Percentiles rank a stretch among this genome's conserved stretches.
These are phyloP conservation scores for Lithophane leautieri DNA, from an alignment of 2,888 invertebrate species.

Conservation along the genomic window DNA sequence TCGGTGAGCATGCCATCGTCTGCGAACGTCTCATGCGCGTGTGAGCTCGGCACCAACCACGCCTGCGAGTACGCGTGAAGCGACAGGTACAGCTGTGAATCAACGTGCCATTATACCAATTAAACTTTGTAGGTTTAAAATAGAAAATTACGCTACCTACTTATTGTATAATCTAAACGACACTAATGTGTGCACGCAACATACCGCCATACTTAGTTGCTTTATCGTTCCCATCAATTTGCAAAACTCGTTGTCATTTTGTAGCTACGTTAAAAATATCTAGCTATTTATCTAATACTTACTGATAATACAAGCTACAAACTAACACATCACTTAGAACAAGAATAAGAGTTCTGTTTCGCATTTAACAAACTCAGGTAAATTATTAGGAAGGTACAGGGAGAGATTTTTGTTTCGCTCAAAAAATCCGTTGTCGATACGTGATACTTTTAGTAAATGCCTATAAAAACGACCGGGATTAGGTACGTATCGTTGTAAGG, in stretches of 20 bases:
- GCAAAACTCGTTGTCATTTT: constrained; percentile 2
- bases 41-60: constrained; percentile 91
- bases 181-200: constrained; percentile 20
- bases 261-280: background rate
- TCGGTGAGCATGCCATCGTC: constrained; percentile 91
- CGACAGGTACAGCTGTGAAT: constrained; percentile 89
- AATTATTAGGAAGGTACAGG: background rate
- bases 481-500: background rate
- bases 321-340: background rate
- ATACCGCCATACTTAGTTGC: background rate
- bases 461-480: background rate
- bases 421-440: background rate
- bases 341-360: background rate
- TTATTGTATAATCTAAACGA: constrained; percentile 39
- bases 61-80: constrained; percentile 93
- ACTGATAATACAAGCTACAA: background rate
- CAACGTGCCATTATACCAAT: constrained; percentile 19
- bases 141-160: constrained; percentile 19
- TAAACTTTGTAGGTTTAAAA: constrained; percentile 27
- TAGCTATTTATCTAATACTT: background rate
- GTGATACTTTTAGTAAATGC: background rate
- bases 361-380: background rate
- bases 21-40: constrained; percentile 84
- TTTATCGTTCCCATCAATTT: constrained; percentile 14
- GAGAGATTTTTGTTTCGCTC: background rate